A percentile compares a stretch with the other conserved stretches of the same genome.
Evolutionary conservation across 2,888 invertebrate genomes (phyloP).

Genomic region (Nephrocerus scutellatus): DNA sequence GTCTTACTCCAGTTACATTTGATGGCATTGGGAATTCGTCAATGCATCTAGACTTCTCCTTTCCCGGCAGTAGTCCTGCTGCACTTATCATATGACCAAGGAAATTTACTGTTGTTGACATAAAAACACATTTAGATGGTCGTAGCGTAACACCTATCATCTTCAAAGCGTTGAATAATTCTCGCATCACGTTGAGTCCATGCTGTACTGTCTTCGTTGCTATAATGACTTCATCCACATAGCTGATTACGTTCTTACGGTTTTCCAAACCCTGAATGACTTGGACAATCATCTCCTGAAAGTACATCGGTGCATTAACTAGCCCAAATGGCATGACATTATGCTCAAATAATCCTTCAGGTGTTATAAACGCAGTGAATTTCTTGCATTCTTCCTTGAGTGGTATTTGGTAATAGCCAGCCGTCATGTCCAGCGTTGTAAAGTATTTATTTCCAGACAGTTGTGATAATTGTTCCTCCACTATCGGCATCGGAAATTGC

Average conservation of each 20-base stretch:
- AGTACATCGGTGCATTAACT: slow-evolving; percentile 31
- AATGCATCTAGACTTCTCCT: slow-evolving; percentile 11
- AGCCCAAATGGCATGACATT: slow-evolving; percentile 36
- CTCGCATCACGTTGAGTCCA: neutral
- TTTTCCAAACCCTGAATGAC: slow-evolving; percentile 2
- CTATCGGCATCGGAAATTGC: slow-evolving; percentile 14
- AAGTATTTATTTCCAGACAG: slow-evolving; percentile 27
- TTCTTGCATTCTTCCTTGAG: slow-evolving; percentile 22
- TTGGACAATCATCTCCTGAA: slow-evolving; percentile 28
- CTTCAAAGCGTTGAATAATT: slow-evolving; percentile 10
- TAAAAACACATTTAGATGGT: slow-evolving; percentile 15
- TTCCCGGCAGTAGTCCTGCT: slow-evolving; percentile 9
- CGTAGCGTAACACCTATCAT: slow-evolving; percentile 11
- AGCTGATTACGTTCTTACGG: slow-evolving; percentile 8
- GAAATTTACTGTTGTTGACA: slow-evolving; percentile 8
- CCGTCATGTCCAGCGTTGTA: slow-evolving; percentile 29
- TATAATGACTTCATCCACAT: slow-evolving; percentile 13
- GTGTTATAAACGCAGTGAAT: slow-evolving; percentile 34
- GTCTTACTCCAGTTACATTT: slow-evolving; percentile 9
- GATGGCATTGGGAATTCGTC: slow-evolving; percentile 15
- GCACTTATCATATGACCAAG: slow-evolving; percentile 10
- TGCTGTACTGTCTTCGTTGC: neutral
- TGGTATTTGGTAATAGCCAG: slow-evolving; percentile 29
- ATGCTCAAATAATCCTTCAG: slow-evolving; percentile 32
- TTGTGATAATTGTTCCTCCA: slow-evolving; percentile 11